These are phyloP conservation scores for Oncorhynchus kisutch DNA, from an alignment of 2,113 vertebrate species.

Conservation along the genomic window DNA sequence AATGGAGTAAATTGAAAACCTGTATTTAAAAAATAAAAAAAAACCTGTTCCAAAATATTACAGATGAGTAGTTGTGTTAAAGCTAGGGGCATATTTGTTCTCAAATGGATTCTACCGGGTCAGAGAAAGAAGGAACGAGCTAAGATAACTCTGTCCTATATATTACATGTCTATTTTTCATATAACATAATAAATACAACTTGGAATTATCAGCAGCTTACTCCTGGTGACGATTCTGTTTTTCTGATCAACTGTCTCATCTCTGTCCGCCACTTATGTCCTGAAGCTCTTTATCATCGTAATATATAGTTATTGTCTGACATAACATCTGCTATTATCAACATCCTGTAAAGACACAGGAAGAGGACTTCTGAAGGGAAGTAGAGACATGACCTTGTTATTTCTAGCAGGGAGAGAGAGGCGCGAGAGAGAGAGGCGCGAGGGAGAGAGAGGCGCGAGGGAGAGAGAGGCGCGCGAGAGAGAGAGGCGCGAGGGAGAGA, in stretches of 20 bases:
- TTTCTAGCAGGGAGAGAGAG: neutral
- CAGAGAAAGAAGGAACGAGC: neutral
- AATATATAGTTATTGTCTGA: neutral
- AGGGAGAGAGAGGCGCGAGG: no score
- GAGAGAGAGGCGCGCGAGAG: no score
- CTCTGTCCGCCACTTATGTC: neutral
- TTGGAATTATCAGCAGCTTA: neutral
- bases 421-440: no score
- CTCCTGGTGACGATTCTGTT: neutral
- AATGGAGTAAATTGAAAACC: neutral
- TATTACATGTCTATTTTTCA: slow-evolving; percentile 35
- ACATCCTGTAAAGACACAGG: neutral
- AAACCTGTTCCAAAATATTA: neutral
- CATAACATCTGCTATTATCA: neutral
- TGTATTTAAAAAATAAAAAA: neutral
- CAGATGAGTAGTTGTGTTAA: neutral
- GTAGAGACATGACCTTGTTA: neutral
- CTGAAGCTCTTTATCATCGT: neutral
- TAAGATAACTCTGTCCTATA: slow-evolving; percentile 5
- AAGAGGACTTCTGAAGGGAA: neutral
- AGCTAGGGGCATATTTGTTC: neutral
- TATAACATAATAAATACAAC: slow-evolving; percentile 15
- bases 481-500: no score
- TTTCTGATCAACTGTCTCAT: neutral
- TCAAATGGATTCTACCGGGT: neutral